phyloP scores from a whole-genome alignment of 2,888 invertebrate species.

The Prosapia bicincta region DNA sequence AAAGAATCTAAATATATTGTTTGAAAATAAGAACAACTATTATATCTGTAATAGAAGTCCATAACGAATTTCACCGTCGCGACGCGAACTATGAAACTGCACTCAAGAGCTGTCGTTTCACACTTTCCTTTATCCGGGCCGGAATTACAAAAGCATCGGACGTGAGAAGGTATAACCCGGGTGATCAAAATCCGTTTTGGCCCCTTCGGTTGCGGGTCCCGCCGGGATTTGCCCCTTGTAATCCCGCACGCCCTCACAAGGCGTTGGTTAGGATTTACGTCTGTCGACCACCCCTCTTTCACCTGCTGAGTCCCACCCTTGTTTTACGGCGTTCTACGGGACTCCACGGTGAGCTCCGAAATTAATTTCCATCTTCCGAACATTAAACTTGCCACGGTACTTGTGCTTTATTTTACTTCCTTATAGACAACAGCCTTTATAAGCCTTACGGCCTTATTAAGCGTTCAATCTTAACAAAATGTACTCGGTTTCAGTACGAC shows the following conservation, averaged over 20 bases:
- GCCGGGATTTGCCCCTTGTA: slow-evolving; percentile 12
- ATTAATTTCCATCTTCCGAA: background rate
- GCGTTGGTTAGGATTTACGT: slow-evolving; percentile 24
- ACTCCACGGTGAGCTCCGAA: background rate
- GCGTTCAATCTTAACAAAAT: background rate
- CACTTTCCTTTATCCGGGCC: too few species aligned
- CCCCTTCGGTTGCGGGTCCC: background rate
- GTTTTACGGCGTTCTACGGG: background rate
- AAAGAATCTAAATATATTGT: too few species aligned
- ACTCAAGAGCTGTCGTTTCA: too few species aligned
- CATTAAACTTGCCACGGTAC: background rate
- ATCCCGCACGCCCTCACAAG: slow-evolving; percentile 16
- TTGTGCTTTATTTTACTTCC: background rate
- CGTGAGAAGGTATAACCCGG: background rate
- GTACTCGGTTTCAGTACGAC: too few species aligned
- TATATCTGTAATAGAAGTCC: too few species aligned
- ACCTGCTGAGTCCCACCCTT: background rate
- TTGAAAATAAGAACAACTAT: too few species aligned
- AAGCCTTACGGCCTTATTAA: background rate
- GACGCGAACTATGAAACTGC: too few species aligned
- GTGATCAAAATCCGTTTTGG: slow-evolving; percentile 27
- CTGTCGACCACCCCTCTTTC: background rate
- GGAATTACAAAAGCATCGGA: background rate
- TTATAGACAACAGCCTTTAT: background rate
- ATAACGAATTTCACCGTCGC: too few species aligned